These are phyloP conservation scores for Brachionus sp. DNA, from an alignment of 1,140 invertebrate species.

Conservation along the genomic window DNA sequence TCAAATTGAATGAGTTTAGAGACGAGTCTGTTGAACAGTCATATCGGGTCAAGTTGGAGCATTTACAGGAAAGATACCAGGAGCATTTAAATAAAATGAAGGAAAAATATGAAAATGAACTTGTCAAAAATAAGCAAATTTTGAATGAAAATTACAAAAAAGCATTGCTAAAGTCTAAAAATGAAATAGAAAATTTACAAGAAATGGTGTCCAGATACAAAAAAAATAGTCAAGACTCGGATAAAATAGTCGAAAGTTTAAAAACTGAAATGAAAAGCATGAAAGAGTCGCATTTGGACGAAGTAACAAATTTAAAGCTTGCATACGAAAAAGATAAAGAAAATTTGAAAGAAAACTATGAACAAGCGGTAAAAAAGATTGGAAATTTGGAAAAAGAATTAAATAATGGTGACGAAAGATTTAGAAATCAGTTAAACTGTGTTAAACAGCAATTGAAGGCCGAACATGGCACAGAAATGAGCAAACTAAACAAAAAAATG, in stretches of 20 bases:
- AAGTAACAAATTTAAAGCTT: conserved; percentile 27
- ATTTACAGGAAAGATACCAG: conserved; percentile 12
- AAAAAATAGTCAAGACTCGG: conserved; percentile 26
- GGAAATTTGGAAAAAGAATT: conserved; percentile 25
- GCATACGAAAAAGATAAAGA: conserved; percentile 38
- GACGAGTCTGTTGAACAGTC: conserved; percentile 12
- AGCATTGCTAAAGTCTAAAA: neutral
- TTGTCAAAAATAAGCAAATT: neutral
- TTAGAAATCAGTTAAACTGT: neutral
- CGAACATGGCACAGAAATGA: conserved; percentile 12
- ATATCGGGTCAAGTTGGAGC: conserved; percentile 5
- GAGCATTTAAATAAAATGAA: conserved; percentile 17
- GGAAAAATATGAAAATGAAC: conserved; percentile 8
- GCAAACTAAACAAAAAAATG: conserved; percentile 12
- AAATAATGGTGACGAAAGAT: neutral
- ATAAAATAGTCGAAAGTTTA: conserved; percentile 39
- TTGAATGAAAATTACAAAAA: conserved; percentile 34
- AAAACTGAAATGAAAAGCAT: conserved; percentile 32
- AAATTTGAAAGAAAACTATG: conserved; percentile 9
- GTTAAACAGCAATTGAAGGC: neutral
- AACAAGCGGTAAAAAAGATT: conserved; percentile 1
- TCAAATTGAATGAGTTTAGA: neutral
- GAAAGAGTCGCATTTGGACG: conserved; percentile 41
- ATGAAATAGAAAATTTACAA: conserved; percentile 19
- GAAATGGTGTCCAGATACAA: neutral